Conservation (phyloP, 2,113 vertebrate species). For the Lichenostomus cassidix region DNA sequence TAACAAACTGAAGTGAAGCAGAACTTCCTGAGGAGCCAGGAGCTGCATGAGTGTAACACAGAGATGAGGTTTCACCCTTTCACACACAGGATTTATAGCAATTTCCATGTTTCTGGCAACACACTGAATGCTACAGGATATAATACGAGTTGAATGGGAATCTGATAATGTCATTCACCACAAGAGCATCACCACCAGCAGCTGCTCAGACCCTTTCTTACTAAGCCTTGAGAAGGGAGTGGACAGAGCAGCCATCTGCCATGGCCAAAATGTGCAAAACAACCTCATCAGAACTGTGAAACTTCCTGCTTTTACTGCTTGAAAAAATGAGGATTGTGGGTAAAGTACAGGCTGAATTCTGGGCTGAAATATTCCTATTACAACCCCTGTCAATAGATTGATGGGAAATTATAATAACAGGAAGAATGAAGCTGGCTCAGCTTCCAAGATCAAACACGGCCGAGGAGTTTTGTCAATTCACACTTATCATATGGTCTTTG, state of each 20-base stretch:
- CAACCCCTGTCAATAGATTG: background rate
- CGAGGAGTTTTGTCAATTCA: background rate
- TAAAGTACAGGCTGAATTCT: background rate
- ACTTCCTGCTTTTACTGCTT: background rate
- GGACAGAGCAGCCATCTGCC: background rate
- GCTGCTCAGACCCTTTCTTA: background rate
- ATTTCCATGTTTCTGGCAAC: background rate
- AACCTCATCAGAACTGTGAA: background rate
- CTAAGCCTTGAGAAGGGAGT: background rate
- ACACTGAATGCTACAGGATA: background rate
- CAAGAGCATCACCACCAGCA: background rate
- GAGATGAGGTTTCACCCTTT: background rate
- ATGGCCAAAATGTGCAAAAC: background rate
- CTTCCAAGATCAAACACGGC: background rate
- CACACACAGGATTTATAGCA: background rate
- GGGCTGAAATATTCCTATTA: background rate
- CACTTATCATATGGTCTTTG: background rate
- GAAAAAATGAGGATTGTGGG: background rate
- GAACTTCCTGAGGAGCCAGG: background rate
- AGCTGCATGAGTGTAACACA: background rate
- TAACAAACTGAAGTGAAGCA: conserved; percentile 32
- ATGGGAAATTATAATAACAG: background rate
- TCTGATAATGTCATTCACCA: background rate
- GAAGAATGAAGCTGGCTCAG: background rate
- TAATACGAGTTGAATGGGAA: background rate